Percentiles rank a stretch among this genome's conserved stretches.
Evolutionary conservation across 2,888 invertebrate species (phyloP).

Genomic region (Epinotia nisella): DNA sequence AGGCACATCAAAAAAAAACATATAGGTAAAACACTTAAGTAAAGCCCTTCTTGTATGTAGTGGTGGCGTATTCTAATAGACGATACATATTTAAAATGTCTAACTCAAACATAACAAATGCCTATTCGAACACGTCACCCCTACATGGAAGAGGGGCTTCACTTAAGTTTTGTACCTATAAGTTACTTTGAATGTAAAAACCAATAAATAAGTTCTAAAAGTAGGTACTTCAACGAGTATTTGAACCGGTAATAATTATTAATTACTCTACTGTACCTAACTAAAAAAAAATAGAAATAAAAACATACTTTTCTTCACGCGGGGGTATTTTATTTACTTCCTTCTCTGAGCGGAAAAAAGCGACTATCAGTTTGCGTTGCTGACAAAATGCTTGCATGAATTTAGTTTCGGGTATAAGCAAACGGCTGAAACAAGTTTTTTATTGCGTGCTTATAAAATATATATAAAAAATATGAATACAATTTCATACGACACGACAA

Average conservation of each 20-base stretch:
- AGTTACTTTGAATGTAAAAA: too few relatives aligned
- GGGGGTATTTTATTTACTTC: constrained; percentile 17
- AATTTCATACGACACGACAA: neutral
- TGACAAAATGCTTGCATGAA: constrained; percentile 12
- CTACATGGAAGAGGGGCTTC: too few relatives aligned
- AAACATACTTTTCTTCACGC: constrained; percentile 18
- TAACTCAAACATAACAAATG: too few relatives aligned
- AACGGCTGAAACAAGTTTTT: constrained; percentile 21
- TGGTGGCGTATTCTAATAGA: too few relatives aligned
- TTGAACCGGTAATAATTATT: neutral
- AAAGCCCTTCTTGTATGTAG: too few relatives aligned
- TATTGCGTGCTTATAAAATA: neutral
- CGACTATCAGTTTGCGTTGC: neutral
- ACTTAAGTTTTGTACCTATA: too few relatives aligned
- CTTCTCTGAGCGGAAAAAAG: neutral
- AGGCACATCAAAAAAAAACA: too few relatives aligned
- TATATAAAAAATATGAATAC: neutral
- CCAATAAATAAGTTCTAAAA: neutral
- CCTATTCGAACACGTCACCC: too few relatives aligned
- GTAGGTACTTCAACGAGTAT: neutral
- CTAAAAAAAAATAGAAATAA: neutral
- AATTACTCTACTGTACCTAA: neutral
- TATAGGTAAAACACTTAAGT: too few relatives aligned
- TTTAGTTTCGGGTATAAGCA: constrained; percentile 1
- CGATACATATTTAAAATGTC: too few relatives aligned